Conservation (phyloP, 53 echinoderm and acorn worm genomes). For the Glandiceps talaboti region DNA sequence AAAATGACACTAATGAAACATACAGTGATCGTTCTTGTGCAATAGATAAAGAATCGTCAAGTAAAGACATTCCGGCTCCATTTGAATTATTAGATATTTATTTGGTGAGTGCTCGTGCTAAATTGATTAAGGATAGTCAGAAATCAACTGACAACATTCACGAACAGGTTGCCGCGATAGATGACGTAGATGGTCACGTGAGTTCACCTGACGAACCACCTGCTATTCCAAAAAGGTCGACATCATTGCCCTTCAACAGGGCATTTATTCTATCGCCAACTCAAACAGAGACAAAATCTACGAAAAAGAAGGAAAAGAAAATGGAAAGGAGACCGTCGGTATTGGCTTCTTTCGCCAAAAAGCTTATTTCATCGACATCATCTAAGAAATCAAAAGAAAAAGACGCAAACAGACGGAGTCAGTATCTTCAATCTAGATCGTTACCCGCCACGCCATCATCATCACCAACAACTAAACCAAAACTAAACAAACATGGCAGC, state of each 20-base stretch:
- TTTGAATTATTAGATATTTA: neutral
- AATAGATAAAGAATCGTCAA: too few relatives aligned
- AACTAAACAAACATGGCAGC: neutral
- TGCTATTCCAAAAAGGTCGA: neutral
- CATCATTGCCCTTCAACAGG: neutral
- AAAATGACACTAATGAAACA: neutral
- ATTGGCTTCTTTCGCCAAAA: neutral
- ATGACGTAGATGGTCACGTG: neutral
- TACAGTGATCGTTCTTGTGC: neutral
- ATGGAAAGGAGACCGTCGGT: neutral
- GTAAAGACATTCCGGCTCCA: neutral
- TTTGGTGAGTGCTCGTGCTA: neutral
- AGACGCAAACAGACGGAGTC: neutral
- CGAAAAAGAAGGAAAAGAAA: neutral
- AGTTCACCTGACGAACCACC: neutral
- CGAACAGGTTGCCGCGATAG: too few relatives aligned
- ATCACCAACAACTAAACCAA: neutral
- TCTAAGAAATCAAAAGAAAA: neutral
- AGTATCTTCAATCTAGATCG: neutral
- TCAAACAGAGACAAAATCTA: neutral
- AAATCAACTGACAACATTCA: too few relatives aligned
- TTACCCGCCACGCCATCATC: neutral
- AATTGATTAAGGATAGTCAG: neutral
- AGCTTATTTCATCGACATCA: neutral
- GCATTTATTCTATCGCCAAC: neutral